These are phyloP conservation scores for Sturnira hondurensis DNA, from an alignment of 2,113 vertebrate species.

Conservation along the genomic window DNA sequence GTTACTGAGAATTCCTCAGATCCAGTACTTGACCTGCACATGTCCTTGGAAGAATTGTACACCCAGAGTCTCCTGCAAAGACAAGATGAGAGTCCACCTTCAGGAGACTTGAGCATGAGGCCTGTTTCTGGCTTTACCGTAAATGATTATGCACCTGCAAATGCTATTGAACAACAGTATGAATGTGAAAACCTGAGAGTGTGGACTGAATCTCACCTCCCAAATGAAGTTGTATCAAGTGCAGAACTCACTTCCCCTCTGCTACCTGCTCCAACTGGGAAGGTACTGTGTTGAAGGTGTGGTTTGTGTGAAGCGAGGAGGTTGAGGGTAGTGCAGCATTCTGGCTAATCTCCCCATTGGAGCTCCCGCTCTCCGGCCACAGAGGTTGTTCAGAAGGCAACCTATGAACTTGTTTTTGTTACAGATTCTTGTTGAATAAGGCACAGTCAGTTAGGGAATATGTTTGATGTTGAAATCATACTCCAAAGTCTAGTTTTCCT, in stretches of 20 bases:
- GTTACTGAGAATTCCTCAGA: slow-evolving; percentile 76
- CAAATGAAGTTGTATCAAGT: slow-evolving; percentile 38
- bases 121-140: slow-evolving; percentile 39
- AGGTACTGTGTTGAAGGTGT: slow-evolving; percentile 57
- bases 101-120: slow-evolving; percentile 24
- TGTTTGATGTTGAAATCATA: slow-evolving; percentile 20
- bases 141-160: slow-evolving; percentile 53
- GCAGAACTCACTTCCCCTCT: slow-evolving; percentile 37
- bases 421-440: slow-evolving; percentile 29
- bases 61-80: slow-evolving; percentile 68
- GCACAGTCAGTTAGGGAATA: not conserved
- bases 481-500: slow-evolving; percentile 62
- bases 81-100: slow-evolving; percentile 35
- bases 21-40: slow-evolving; percentile 57
- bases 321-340: too few relatives aligned
- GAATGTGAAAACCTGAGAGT: slow-evolving; percentile 55
- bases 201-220: slow-evolving; percentile 63
- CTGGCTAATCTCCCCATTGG: not conserved
- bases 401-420: slow-evolving; percentile 39
- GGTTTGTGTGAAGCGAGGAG: not conserved
- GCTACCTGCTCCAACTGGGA: slow-evolving; percentile 51
- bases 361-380: not conserved
- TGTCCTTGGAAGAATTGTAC: slow-evolving; percentile 73
- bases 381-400: slow-evolving; percentile 3
- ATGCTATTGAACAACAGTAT: slow-evolving; percentile 60